phyloP scores from a whole-genome alignment of 1,140 invertebrate genomes.

The Arion vulgaris region DNA sequence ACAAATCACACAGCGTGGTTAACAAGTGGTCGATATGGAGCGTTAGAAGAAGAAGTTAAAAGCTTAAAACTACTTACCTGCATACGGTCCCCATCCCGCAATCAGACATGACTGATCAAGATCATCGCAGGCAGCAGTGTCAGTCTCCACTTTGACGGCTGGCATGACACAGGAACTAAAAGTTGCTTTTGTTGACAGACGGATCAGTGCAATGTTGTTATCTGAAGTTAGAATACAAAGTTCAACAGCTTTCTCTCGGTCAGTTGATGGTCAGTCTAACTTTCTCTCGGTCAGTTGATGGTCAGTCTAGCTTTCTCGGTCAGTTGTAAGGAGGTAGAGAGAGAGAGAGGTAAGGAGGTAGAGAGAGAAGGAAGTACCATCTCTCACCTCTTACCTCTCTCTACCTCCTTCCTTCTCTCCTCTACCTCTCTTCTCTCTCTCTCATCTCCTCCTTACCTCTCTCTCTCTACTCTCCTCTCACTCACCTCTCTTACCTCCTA shows the following conservation, averaged over 20 bases:
- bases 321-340: background rate
- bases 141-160: background rate
- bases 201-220: slow-evolving; percentile 29
- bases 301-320: background rate
- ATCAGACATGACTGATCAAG: slow-evolving; percentile 18
- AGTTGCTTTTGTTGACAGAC: background rate
- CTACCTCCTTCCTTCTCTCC: too few species aligned
- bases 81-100: slow-evolving; percentile 29
- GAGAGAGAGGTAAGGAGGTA: too few species aligned
- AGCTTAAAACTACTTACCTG: background rate
- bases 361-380: too few species aligned
- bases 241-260: too few species aligned
- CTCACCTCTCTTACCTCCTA: too few species aligned
- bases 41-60: too few species aligned
- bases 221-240: slow-evolving; percentile 1
- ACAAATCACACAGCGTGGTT: too few species aligned
- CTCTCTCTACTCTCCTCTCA: too few species aligned
- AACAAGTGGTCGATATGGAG: too few species aligned
- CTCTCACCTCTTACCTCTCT: too few species aligned
- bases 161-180: slow-evolving; percentile 26
- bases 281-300: background rate
- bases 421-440: too few species aligned
- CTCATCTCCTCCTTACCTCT: too few species aligned
- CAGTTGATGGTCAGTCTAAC: background rate
- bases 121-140: slow-evolving; percentile 20